Conservation (phyloP, 2,797 vertebrate species). For the Crocodylus rhombifer region DNA sequence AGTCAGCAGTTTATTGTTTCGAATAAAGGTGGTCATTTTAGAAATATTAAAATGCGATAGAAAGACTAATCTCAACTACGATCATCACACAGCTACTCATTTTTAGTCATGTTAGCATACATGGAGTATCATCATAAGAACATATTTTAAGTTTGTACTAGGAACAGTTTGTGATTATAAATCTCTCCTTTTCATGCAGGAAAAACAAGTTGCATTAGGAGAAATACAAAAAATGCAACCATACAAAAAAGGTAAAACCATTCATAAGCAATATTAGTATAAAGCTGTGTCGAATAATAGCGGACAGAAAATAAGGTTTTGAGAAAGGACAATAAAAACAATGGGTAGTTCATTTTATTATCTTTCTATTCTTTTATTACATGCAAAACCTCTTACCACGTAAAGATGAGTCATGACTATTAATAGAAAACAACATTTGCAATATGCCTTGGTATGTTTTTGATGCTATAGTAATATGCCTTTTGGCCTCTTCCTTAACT, state of each 20-base stretch:
- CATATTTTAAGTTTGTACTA: not conserved
- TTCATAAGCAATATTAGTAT: not conserved
- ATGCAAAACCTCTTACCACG: not conserved
- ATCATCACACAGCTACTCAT: not conserved
- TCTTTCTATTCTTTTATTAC: too few relatives aligned
- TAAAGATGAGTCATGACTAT: not conserved
- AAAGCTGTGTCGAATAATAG: not conserved
- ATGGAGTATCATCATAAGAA: not conserved
- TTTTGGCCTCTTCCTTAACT: not conserved
- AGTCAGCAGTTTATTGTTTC: not conserved
- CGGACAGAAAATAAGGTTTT: not conserved
- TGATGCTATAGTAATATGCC: not conserved
- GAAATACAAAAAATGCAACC: constrained; percentile 58
- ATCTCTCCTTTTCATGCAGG: constrained; percentile 63
- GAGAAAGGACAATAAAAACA: not conserved
- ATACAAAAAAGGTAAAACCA: constrained; percentile 57
- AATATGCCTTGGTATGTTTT: not conserved
- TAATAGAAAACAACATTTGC: not conserved
- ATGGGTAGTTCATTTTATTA: not conserved
- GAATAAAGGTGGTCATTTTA: not conserved
- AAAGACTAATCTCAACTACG: not conserved
- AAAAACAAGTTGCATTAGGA: constrained; percentile 79
- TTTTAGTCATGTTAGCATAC: not conserved
- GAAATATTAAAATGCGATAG: not conserved
- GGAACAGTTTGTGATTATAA: not conserved